Evolutionary conservation across 2,797 vertebrate genomes (phyloP).

Genomic region (Cirrhinus molitorella): DNA sequence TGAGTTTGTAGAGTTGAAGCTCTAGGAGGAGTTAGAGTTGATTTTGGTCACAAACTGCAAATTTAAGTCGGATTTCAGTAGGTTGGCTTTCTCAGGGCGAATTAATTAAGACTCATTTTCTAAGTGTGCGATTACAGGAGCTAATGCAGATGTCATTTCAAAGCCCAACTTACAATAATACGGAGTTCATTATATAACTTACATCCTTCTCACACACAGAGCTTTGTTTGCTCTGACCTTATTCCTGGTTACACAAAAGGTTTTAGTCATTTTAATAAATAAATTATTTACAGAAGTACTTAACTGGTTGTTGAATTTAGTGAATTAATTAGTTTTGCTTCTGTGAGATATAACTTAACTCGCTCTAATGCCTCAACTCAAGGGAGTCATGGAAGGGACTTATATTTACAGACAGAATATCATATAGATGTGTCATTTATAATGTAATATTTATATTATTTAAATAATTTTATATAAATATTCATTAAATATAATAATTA

Average conservation of each 20-base stretch:
- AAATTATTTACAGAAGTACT: constrained; percentile 6
- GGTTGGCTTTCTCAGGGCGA: too few relatives aligned
- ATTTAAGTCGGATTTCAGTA: too few relatives aligned
- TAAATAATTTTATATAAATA: too few relatives aligned
- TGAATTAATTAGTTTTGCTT: background rate
- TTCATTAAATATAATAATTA: too few relatives aligned
- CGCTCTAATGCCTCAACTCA: background rate
- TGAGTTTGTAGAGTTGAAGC: too few relatives aligned
- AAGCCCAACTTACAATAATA: constrained; percentile 7
- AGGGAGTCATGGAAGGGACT: too few relatives aligned
- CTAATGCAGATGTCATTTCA: constrained; percentile 13
- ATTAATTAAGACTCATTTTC: constrained; percentile 18
- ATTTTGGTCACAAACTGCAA: too few relatives aligned
- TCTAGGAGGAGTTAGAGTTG: too few relatives aligned
- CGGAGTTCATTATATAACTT: background rate
- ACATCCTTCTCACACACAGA: constrained; percentile 12
- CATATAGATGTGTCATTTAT: background rate
- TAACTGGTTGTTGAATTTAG: background rate
- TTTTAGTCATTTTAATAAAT: constrained; percentile 16
- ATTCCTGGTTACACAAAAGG: background rate
- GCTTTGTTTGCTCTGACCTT: constrained; percentile 10
- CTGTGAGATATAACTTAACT: background rate
- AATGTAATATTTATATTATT: too few relatives aligned
- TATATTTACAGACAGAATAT: too few relatives aligned
- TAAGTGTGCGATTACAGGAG: constrained; percentile 9